Conservation (phyloP, 1,140 invertebrate genomes). For the Drosophila equinoxialis region DNA sequence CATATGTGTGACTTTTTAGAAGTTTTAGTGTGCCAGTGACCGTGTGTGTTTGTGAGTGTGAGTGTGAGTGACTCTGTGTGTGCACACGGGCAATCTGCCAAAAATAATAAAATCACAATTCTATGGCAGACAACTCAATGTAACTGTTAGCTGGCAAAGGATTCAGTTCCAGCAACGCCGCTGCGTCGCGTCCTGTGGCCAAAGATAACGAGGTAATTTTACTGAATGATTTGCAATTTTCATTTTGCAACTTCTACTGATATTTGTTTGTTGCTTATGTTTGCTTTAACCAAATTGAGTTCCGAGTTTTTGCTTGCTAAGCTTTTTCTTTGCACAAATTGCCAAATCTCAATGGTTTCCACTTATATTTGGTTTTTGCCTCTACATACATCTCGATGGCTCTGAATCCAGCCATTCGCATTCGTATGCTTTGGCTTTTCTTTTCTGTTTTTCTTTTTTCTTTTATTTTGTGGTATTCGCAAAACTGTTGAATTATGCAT, state of each 20-base stretch:
- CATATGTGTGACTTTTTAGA: conserved; percentile 60
- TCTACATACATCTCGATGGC: neutral
- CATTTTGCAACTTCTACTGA: conserved; percentile 16
- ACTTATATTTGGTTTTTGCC: conserved; percentile 14
- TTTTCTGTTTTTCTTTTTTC: conserved; percentile 19
- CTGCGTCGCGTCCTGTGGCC: conserved; percentile 39
- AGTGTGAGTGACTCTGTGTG: conserved; percentile 21
- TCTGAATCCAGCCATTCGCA: neutral
- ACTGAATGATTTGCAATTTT: conserved; percentile 72
- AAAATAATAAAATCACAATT: conserved; percentile 81
- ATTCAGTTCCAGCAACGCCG: conserved; percentile 22
- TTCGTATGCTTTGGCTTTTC: conserved; percentile 40
- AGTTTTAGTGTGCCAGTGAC: conserved; percentile 15
- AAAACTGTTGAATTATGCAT: conserved; percentile 74
- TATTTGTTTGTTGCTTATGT: conserved; percentile 46
- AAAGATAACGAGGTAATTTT: conserved; percentile 80
- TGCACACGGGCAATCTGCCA: conserved; percentile 61
- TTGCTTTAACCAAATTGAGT: conserved; percentile 57
- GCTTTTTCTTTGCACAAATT: conserved; percentile 32
- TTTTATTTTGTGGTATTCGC: conserved; percentile 22
- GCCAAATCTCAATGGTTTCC: conserved; percentile 40
- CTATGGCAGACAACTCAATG: conserved; percentile 68
- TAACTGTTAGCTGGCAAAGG: conserved; percentile 44
- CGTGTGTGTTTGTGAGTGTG: conserved; percentile 21
- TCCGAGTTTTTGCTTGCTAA: conserved; percentile 17